Evolutionary conservation across 2,888 invertebrate species (phyloP), one percentile per base, ranked within the genome.

Genomic region (Chrysolina oricalcia): DNA sequence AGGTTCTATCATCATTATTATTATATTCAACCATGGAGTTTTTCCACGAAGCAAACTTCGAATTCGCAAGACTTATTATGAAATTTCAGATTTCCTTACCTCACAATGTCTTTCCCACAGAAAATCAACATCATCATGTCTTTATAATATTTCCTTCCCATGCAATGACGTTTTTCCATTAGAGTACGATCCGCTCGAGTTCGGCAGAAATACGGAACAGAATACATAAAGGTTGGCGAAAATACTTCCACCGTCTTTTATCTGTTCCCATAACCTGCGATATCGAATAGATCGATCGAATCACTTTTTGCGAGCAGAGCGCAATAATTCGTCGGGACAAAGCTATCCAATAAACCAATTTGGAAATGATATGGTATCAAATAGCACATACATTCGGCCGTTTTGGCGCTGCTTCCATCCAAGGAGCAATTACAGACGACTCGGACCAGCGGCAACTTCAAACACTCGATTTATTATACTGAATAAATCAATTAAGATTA

Each of bases 401-500:
- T 35, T 59, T 35, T 59, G 59, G 59, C 9, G 23, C 59, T 27
- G 59, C 35, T 35, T 59, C 59, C 59, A 59, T n/a, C 59, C 59
- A 35, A 59, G 59, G 59, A 59, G 59, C 59, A 59, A 59, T 59
- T 59, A 59, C 59, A 59, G 59, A 59, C 59, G n/a, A 59, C 27
- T 23, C 59, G n/a, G 23, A n/a, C 59, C 59, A 9, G 80, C 83
- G 83, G 81, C 81, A 72, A 83, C 82, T 81, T 84, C 84, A 85
- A 85, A 85, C 77, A 80, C 72, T 75, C 83, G 84, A 85, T 85
- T 84, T 85, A 85, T 84, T 79, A 79, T 76, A 70, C 76, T 62
- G 79, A 80, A 84, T 84, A 83, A 84, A 85, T 83, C 84, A 85
- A 85, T 85, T 85, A 83, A 82, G 84, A 83, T 83, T 84, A 83